phyloP scores from a whole-genome alignment of 2,797 vertebrate genomes.

The Propithecus perrieri region DNA sequence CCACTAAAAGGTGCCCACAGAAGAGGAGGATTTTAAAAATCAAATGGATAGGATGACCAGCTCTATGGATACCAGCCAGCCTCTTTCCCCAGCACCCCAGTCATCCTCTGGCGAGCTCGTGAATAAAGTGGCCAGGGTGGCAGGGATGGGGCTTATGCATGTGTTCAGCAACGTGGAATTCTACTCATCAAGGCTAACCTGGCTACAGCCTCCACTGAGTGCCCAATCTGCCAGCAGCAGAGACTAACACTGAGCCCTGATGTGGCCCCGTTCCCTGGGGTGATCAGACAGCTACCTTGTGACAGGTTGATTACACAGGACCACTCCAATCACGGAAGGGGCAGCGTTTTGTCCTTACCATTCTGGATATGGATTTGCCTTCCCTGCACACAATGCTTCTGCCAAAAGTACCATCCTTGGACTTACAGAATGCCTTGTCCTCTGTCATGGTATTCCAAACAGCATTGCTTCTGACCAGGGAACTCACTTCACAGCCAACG shows the following conservation, averaged over 20 bases:
- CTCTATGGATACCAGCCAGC: not conserved
- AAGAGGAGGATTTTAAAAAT: not conserved
- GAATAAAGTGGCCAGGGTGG: not conserved
- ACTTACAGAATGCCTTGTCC: not conserved
- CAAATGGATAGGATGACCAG: not conserved
- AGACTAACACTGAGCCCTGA: not conserved
- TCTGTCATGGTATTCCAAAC: not conserved
- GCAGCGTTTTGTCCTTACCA: not conserved
- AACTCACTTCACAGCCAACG: not conserved
- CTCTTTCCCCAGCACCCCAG: not conserved
- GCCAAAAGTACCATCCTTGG: not conserved
- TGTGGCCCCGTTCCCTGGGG: not conserved
- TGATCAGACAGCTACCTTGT: not conserved
- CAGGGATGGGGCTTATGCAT: not conserved
- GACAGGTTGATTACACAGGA: not conserved
- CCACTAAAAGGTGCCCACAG: not conserved
- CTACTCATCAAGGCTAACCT: not conserved
- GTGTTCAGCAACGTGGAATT: not conserved
- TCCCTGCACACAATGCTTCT: not conserved
- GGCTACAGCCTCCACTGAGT: not conserved
- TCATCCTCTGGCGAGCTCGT: not conserved
- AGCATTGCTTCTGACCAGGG: not conserved
- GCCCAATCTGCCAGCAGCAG: not conserved
- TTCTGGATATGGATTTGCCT: not conserved
- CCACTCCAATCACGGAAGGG: not conserved